These are phyloP conservation scores for Allacma fusca DNA, from an alignment of 2,888 invertebrate genomes.

Conservation along the genomic window DNA sequence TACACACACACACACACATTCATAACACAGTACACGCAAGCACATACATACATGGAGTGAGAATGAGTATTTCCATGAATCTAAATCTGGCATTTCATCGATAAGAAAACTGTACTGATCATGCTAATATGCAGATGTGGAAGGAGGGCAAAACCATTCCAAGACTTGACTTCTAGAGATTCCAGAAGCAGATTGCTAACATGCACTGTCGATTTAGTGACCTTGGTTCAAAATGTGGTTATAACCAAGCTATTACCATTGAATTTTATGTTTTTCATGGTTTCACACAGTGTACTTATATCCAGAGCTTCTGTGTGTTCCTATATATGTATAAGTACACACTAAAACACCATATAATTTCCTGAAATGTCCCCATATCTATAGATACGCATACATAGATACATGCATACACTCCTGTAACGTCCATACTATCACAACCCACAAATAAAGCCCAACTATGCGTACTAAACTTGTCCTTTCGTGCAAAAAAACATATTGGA, in stretches of 20 bases:
- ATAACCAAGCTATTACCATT: constrained; percentile 27
- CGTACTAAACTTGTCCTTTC: too few species aligned
- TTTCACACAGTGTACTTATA: neutral
- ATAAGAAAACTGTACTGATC: neutral
- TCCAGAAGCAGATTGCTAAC: constrained; percentile 19
- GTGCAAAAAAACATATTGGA: neutral
- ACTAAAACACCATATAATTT: too few species aligned
- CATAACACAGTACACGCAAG: too few species aligned
- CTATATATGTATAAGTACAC: too few species aligned
- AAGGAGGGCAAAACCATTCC: neutral
- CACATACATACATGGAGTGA: too few species aligned
- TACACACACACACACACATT: too few species aligned
- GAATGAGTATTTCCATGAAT: neutral
- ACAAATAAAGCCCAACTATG: too few species aligned
- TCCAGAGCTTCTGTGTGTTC: neutral
- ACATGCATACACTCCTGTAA: too few species aligned
- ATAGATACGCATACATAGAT: too few species aligned
- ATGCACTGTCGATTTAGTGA: constrained; percentile 31
- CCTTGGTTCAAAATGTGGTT: constrained; percentile 35
- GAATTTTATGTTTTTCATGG: constrained; percentile 33
- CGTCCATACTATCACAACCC: too few species aligned
- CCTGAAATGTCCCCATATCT: too few species aligned
- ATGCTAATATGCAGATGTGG: neutral
- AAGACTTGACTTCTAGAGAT: constrained; percentile 6
- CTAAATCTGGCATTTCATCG: neutral